Evolutionary conservation across 2,888 invertebrate genomes (phyloP).

Genomic region (Lasioglossum villosulum): DNA sequence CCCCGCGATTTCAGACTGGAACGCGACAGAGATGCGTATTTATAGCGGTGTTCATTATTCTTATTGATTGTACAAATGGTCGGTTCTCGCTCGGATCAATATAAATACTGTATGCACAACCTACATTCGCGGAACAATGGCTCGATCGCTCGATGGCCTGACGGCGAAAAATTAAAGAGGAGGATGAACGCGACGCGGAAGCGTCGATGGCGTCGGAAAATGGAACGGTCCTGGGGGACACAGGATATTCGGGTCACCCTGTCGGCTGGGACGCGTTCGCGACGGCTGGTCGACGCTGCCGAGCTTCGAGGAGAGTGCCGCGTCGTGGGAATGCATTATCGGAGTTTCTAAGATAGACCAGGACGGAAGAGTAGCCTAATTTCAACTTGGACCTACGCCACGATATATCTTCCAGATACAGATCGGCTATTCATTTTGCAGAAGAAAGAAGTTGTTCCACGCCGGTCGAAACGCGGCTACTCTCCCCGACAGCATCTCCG

Average conservation of each 20-base stretch:
- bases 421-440: neutral
- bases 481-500: neutral
- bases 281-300: neutral
- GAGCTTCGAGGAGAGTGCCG: neutral
- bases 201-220: neutral
- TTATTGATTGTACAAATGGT: conserved; percentile 55
- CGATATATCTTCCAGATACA: neutral
- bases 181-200: neutral
- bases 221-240: neutral
- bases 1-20: neutral
- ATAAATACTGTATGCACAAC: conserved; percentile 53
- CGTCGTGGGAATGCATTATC: neutral
- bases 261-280: neutral
- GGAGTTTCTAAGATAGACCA: neutral
- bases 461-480: neutral
- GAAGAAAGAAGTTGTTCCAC: neutral
- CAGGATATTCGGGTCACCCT: neutral
- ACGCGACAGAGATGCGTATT: neutral
- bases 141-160: neutral
- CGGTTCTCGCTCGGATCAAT: conserved; percentile 54
- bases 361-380: neutral
- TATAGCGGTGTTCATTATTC: conserved; percentile 2
- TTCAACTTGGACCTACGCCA: neutral
- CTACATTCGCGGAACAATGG: conserved; percentile 53
- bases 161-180: neutral